A percentile compares a stretch with the other conserved stretches of the same genome.
These are phyloP conservation scores for Chaetogeoica ovagalla DNA, from an alignment of 2,888 invertebrate genomes.

Conservation along the genomic window DNA sequence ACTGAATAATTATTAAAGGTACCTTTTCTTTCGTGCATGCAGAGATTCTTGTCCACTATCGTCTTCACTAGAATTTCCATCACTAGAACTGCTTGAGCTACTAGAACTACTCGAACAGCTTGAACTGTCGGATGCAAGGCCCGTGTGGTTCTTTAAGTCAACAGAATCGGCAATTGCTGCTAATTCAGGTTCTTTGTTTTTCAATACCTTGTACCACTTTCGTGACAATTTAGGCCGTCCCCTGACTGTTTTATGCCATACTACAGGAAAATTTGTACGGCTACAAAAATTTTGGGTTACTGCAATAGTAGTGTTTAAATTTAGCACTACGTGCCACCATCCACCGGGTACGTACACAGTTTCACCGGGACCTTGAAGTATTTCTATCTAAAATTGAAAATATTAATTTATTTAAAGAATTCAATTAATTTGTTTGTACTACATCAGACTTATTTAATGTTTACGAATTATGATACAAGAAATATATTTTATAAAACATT, in stretches of 20 bases:
- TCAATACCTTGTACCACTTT: constrained; percentile 75
- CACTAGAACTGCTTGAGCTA: constrained; percentile 67
- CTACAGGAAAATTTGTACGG: constrained; percentile 92
- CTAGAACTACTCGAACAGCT: constrained; percentile 77
- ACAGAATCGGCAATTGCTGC: constrained; percentile 79
- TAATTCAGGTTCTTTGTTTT: constrained; percentile 75
- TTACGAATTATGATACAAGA: no score
- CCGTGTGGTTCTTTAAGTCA: constrained; percentile 82
- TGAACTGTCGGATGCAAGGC: constrained; percentile 92
- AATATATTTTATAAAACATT: not conserved
- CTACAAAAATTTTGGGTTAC: constrained; percentile 98
- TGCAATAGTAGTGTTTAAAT: constrained; percentile 93
- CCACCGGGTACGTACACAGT: constrained; percentile 98
- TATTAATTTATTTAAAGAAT: not conserved
- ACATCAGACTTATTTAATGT: not conserved
- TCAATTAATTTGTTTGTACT: not conserved
- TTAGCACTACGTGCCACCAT: constrained; percentile 99
- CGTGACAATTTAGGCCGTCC: constrained; percentile 94
- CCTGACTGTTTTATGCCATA: constrained; percentile 96
- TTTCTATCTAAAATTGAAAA: constrained; percentile 72
- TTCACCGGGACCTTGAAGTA: constrained; percentile 92
- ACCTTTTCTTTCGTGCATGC: constrained; percentile 80
- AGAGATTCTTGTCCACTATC: constrained; percentile 86
- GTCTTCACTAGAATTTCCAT: constrained; percentile 62
- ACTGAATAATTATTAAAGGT: constrained; percentile 40